Percentiles rank a stretch among this genome's conserved stretches.
These are phyloP conservation scores for Acrossocheilus wenchowensis DNA, from an alignment of 2,797 vertebrate species.

Conservation along the genomic window DNA sequence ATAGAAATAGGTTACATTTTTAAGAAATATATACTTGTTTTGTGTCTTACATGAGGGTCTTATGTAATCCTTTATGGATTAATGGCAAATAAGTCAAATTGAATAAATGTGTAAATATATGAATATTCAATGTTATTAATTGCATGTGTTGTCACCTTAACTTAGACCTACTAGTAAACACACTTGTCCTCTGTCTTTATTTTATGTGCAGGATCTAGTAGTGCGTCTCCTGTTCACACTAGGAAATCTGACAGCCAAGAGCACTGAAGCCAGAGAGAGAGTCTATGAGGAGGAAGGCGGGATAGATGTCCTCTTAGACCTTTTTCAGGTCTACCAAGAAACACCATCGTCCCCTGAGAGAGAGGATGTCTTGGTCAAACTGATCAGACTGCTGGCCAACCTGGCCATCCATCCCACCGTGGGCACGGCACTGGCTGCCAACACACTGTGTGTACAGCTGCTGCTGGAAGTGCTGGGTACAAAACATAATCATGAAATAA, in stretches of 20 bases:
- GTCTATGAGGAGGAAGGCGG: slow-evolving; percentile 81
- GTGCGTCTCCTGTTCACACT: slow-evolving; percentile 90
- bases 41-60: no score
- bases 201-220: slow-evolving; percentile 85
- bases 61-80: no score
- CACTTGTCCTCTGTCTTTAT: neutral
- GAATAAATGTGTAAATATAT: no score
- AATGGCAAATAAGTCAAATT: no score
- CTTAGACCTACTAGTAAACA: neutral
- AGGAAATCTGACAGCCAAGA: slow-evolving; percentile 90
- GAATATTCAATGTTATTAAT: neutral
- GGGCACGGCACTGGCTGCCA: slow-evolving; percentile 80
- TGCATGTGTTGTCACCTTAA: neutral
- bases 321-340: slow-evolving; percentile 82
- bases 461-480: slow-evolving; percentile 88
- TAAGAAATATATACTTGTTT: no score
- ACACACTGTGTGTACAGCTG: slow-evolving; percentile 75
- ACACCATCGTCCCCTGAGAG: slow-evolving; percentile 65
- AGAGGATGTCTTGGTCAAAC: slow-evolving; percentile 91
- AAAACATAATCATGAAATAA: neutral
- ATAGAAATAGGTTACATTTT: no score
- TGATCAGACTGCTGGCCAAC: slow-evolving; percentile 91
- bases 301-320: slow-evolving; percentile 76
- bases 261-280: slow-evolving; percentile 77
- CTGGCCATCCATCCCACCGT: slow-evolving; percentile 83